Percentiles rank a stretch among this genome's conserved stretches.
These are phyloP conservation scores for Scaptodrosophila lebanonensis DNA, from an alignment of 1,140 invertebrate species.

Conservation along the genomic window DNA sequence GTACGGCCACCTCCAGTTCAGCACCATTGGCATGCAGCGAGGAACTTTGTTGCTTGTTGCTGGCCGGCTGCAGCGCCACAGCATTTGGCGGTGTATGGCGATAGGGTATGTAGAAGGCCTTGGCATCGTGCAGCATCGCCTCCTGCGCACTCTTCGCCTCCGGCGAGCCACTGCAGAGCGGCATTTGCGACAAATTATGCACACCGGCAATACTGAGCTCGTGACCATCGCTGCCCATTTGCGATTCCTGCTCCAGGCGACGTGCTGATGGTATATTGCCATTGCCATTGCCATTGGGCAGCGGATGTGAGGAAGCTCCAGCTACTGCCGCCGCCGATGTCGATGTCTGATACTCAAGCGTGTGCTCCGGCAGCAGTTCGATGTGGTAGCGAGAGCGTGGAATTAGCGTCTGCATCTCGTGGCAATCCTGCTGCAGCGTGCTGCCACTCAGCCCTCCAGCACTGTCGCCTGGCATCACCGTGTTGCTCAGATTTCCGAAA, in stretches of 20 bases:
- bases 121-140: slow-evolving; percentile 49
- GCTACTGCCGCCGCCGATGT: slow-evolving; percentile 35
- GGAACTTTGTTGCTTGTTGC: slow-evolving; percentile 57
- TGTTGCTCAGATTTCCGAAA: slow-evolving; percentile 65
- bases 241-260: slow-evolving; percentile 33
- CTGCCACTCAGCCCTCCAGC: slow-evolving; percentile 64
- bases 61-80: slow-evolving; percentile 33
- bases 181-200: slow-evolving; percentile 63
- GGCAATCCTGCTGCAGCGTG: slow-evolving; percentile 67
- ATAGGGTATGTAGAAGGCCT: slow-evolving; percentile 69
- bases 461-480: slow-evolving; percentile 62
- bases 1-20: slow-evolving; percentile 47
- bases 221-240: slow-evolving; percentile 7
- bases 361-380: slow-evolving; percentile 53
- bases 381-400: slow-evolving; percentile 64
- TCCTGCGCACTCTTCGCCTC: slow-evolving; percentile 50
- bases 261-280: slow-evolving; percentile 28
- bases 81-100: slow-evolving; percentile 62
- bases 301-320: no score
- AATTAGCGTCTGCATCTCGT: slow-evolving; percentile 75
- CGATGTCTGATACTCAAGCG: slow-evolving; percentile 61
- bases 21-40: slow-evolving; percentile 32
- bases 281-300: slow-evolving; percentile 61
- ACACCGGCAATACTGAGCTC: slow-evolving; percentile 55
- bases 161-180: slow-evolving; percentile 51